These are phyloP conservation scores for Macrotrachela quadricornifera DNA, from an alignment of 1,140 invertebrate species.

Conservation along the genomic window DNA sequence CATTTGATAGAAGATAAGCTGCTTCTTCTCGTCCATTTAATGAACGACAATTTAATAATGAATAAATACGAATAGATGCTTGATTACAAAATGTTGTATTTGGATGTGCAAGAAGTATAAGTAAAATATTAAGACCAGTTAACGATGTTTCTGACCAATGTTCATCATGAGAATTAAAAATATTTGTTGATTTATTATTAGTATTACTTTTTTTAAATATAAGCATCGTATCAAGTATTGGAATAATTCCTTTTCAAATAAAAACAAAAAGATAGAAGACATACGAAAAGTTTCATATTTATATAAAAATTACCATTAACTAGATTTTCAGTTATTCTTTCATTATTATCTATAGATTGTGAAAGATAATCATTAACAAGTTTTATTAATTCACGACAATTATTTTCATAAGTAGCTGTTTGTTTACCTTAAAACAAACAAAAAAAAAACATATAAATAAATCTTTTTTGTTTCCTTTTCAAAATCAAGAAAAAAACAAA, in stretches of 20 bases:
- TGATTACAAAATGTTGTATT: conserved; percentile 38
- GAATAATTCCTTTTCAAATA: background rate
- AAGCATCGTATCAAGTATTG: conserved; percentile 16
- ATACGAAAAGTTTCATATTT: no score
- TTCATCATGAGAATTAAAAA: conserved; percentile 7
- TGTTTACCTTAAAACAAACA: no score
- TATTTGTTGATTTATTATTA: background rate
- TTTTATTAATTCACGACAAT: conserved; percentile 37
- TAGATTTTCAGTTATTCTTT: no score
- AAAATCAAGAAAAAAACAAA: no score
- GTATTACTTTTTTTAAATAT: conserved; percentile 23
- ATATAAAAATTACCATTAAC: no score
- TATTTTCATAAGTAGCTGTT: conserved; percentile 17
- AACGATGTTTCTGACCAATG: conserved; percentile 41
- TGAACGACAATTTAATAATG: conserved; percentile 36
- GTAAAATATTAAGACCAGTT: conserved; percentile 32
- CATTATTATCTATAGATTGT: conserved; percentile 18
- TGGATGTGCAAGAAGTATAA: conserved; percentile 35
- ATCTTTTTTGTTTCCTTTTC: no score
- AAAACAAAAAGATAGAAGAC: no score
- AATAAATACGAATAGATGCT: conserved; percentile 39
- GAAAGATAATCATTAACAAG: conserved; percentile 40
- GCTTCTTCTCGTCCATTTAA: conserved; percentile 35
- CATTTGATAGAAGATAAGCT: conserved; percentile 32
- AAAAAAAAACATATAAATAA: no score